Evolutionary conservation across 2,113 vertebrate species (phyloP), one percentile per base, ranked within the genome.

Genomic region (Copsychus sechellarum): DNA sequence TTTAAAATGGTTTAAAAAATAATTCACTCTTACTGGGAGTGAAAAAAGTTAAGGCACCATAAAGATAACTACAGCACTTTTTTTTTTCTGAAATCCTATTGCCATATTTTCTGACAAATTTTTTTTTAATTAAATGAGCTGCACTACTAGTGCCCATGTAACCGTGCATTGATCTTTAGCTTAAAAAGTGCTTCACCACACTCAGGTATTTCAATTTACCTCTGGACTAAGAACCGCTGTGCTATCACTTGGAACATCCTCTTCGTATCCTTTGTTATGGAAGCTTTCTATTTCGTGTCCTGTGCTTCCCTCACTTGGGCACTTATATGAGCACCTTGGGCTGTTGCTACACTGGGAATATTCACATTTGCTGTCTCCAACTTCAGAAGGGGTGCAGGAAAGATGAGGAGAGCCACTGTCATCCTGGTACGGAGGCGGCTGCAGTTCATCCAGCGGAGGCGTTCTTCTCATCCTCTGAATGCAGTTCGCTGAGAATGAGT

Each of bases 391-490:
- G 0, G 99, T 99, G 64, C 98, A 99, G 28, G 99, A 99, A 94
- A 99, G 99, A n/a, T 99, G 98, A 8, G 99, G 99, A 64, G 99
- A 99, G 47, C 99, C 99, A 23, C 99, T 98, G 96, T 99, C 99
- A 74, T 99, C 99, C 97, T 99, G 99, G 95, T 99, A 99, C 0
- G 99, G 99, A 8, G 99, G 99, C 0, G 99, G 99, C 97, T 99
- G 99, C 60, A 99, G 97, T 95, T 99, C 99, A 73, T 99, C 99
- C 95, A 99, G 97, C 0, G 99, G 99, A 28, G 99, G 99, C 2
- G 99, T 99, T 91, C 98, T 98, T 96, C 99, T 98, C 99, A 99
- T 99, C 95, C 99, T 98, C 98, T 99, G 99, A 96, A 99, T 99
- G 96, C 99, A 99, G 98, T 99, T 99, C 4, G 98, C 99, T 99